Conservation (phyloP, 1,140 invertebrate species). For the silkworm (Bombyx mori) region ASM3026992v2 NC_085130.1:11385501-11386000, state of each 20-base stretch:
- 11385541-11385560: constrained; percentile 52
- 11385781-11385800: too few species aligned
- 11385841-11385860: constrained; percentile 49
- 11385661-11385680: constrained; percentile 59
- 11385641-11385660: constrained; percentile 57
- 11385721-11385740: constrained; percentile 60
- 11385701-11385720: constrained; percentile 44
- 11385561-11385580: constrained; percentile 59
- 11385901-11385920: constrained; percentile 52
- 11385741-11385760: constrained; percentile 59
- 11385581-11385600: constrained; percentile 62
- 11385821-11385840: constrained; percentile 1
- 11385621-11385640: constrained; percentile 56
- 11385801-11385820: too few species aligned
- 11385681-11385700: constrained; percentile 60
- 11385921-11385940: constrained; percentile 45
- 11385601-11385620: constrained; percentile 53
- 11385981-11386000: constrained; percentile 57
- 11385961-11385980: constrained; percentile 61
- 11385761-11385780: constrained; percentile 28
- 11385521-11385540: constrained; percentile 46
- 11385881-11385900: constrained; percentile 53
- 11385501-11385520: constrained; percentile 40
- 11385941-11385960: constrained; percentile 50
- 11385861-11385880: constrained; percentile 58